These are phyloP conservation scores for Axinella damicornis DNA, from an alignment of 37 sponge, comb jelly and placozoan genomes.

Conservation along the genomic window DNA sequence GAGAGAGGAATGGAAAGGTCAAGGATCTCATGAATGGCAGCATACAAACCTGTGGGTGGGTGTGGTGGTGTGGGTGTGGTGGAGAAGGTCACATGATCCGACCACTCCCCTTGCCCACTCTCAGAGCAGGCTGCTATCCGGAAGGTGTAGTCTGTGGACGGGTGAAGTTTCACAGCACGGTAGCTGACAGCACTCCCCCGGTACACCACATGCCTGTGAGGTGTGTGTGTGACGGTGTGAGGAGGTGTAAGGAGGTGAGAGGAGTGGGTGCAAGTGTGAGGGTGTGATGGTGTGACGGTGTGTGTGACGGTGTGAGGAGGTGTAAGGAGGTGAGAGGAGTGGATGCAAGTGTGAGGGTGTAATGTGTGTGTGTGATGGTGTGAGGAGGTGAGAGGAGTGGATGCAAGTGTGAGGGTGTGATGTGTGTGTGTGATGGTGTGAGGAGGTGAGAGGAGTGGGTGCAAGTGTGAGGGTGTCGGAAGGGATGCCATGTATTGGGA, in stretches of 20 bases:
- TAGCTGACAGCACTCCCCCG: conserved; percentile 43
- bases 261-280: not conserved
- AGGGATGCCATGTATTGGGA: too few relatives aligned
- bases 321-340: not conserved
- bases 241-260: not conserved
- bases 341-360: not conserved
- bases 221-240: conserved; percentile 26
- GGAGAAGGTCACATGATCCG: conserved; percentile 29
- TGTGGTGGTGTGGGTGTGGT: conserved; percentile 61
- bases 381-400: too few relatives aligned
- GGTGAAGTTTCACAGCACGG: conserved; percentile 44
- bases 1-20: not conserved
- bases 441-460: too few relatives aligned
- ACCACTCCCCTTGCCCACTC: conserved; percentile 75
- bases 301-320: not conserved
- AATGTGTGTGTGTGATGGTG: too few relatives aligned
- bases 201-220: conserved; percentile 57
- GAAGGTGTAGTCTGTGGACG: conserved; percentile 51
- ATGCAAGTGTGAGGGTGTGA: too few relatives aligned
- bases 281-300: not conserved
- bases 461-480: too few relatives aligned
- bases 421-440: too few relatives aligned
- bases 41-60: conserved; percentile 56
- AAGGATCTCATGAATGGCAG: not conserved
- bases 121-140: conserved; percentile 63